These are phyloP conservation scores for Margarornis squamiger DNA, from an alignment of 2,797 vertebrate genomes.

Conservation along the genomic window DNA sequence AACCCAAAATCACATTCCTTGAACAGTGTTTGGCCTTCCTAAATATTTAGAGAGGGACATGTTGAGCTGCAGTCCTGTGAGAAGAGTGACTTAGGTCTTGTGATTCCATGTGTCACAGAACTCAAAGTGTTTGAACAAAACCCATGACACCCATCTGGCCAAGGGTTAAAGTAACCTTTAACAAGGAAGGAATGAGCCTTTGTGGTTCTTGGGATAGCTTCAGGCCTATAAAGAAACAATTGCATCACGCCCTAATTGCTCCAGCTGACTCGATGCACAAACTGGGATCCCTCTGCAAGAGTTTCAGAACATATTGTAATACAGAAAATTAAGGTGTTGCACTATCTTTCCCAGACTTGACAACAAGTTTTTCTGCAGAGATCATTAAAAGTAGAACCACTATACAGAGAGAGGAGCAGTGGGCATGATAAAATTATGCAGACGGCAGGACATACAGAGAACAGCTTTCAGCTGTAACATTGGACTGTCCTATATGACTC, in stretches of 20 bases:
- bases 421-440: not conserved
- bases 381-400: not conserved
- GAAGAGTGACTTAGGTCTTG: not conserved
- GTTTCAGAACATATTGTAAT: slow-evolving; percentile 15
- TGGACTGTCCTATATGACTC: not conserved
- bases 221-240: slow-evolving; percentile 19
- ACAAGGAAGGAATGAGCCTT: not conserved
- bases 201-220: not conserved
- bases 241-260: slow-evolving; percentile 28
- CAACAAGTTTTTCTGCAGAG: not conserved
- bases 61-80: not conserved
- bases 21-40: not conserved
- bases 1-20: not conserved
- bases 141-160: not conserved
- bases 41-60: not conserved
- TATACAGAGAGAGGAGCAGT: not conserved
- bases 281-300: not conserved
- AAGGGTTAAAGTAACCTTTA: slow-evolving; percentile 7
- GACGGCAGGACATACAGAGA: not conserved
- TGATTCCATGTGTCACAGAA: not conserved
- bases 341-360: not conserved
- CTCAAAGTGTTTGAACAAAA: not conserved
- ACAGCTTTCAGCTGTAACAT: not conserved
- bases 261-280: not conserved
- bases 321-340: slow-evolving; percentile 36